Evolutionary conservation across 2,797 vertebrate genomes (phyloP).

Genomic region (Peromyscus attwateri): DNA sequence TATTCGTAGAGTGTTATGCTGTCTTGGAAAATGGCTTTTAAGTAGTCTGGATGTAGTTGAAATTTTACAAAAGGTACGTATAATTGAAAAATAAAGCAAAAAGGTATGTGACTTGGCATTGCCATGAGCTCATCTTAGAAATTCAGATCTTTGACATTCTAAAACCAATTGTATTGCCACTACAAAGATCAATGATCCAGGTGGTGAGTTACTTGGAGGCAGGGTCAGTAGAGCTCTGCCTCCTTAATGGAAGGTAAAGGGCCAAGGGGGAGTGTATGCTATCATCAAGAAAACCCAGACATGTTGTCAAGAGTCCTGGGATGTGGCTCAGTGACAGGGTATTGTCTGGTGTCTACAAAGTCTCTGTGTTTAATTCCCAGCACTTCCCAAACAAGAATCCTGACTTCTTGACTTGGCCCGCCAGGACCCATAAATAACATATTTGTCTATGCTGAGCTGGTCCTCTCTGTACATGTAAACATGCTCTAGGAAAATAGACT

Average conservation of each 20-base stretch:
- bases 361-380: neutral
- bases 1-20: neutral
- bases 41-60: slow-evolving; percentile 8
- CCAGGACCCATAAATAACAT: neutral
- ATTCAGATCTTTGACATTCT: neutral
- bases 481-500: neutral
- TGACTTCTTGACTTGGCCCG: neutral
- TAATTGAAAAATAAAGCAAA: slow-evolving; percentile 38
- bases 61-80: slow-evolving; percentile 19
- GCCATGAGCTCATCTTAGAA: neutral
- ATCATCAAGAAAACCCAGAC: neutral
- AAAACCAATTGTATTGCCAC: neutral
- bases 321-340: neutral
- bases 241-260: neutral
- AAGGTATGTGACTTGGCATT: neutral
- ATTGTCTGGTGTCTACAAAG: neutral
- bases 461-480: neutral
- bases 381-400: neutral
- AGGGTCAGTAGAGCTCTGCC: neutral
- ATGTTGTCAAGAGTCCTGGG: neutral
- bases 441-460: neutral
- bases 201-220: neutral
- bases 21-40: slow-evolving; percentile 32
- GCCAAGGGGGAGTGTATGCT: rapidly evolving
- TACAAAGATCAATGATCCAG: neutral